Percentiles rank a stretch among this genome's conserved stretches.
Conservation (phyloP, 37 sponge, comb jelly and placozoan genomes). For the Mnemiopsis leidyi region DNA sequence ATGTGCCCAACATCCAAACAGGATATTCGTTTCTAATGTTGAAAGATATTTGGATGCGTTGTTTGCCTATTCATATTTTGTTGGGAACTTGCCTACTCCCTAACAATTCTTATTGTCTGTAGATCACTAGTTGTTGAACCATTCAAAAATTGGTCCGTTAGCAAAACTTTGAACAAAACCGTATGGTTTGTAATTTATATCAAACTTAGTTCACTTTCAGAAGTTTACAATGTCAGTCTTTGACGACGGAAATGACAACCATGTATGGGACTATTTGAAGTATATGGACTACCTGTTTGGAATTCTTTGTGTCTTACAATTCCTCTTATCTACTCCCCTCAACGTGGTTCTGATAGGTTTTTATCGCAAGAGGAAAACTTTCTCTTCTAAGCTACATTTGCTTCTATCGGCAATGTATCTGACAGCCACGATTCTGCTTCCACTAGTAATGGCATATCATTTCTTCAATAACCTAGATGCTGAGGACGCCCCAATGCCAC, state of each 20-base stretch:
- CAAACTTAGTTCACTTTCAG: no score
- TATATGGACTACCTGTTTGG: background rate
- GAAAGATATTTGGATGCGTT: no score
- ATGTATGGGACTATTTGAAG: background rate
- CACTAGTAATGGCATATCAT: background rate
- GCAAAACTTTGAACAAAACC: no score
- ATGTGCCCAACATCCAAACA: no score
- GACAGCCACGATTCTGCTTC: background rate
- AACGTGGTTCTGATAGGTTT: background rate
- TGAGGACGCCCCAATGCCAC: background rate
- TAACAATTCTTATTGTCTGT: no score
- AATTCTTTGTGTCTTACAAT: background rate
- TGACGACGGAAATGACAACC: background rate
- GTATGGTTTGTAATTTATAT: no score
- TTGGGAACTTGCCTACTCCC: no score
- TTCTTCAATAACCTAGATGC: background rate
- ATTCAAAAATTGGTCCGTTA: no score
- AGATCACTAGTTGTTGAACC: no score
- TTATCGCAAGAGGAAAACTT: background rate
- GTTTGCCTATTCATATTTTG: no score
- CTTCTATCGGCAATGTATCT: background rate
- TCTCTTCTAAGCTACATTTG: background rate
- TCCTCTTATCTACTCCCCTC: background rate
- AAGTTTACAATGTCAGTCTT: background rate
- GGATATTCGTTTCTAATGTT: no score